phyloP scores from a whole-genome alignment of 2,888 invertebrate species.

The Athrips mouffetella region DNA sequence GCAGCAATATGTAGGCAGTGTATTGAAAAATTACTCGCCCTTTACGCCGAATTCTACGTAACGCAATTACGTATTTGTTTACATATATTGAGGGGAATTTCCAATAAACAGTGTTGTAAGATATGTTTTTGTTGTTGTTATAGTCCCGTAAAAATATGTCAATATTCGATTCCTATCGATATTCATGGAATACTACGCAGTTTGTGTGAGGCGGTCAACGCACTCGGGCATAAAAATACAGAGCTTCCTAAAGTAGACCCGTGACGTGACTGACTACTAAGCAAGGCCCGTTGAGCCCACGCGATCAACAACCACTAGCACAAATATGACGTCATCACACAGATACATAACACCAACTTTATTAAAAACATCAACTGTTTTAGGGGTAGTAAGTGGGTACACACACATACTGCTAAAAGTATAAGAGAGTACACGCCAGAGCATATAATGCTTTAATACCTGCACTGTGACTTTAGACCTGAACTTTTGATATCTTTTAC shows the following conservation, averaged over 20 bases:
- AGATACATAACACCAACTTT: background rate
- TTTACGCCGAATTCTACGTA: too few relatives aligned
- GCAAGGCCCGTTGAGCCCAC: conserved; percentile 6
- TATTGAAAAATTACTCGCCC: too few relatives aligned
- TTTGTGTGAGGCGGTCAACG: conserved; percentile 40
- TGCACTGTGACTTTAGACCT: too few relatives aligned
- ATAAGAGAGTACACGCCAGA: background rate
- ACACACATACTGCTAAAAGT: background rate
- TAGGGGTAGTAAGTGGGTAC: background rate
- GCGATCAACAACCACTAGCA: background rate
- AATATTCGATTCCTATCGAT: background rate
- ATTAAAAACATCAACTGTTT: background rate
- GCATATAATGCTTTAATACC: too few relatives aligned
- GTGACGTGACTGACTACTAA: conserved; percentile 6
- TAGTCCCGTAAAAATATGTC: too few relatives aligned
- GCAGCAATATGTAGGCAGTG: too few relatives aligned
- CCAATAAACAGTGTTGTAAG: too few relatives aligned
- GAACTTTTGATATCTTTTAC: too few relatives aligned
- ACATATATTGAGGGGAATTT: too few relatives aligned
- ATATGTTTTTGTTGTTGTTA: too few relatives aligned
- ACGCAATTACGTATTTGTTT: too few relatives aligned
- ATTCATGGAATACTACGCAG: conserved; percentile 24
- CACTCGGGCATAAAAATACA: conserved; percentile 53
- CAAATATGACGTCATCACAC: background rate
- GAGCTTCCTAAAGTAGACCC: conserved; percentile 42